Conservation (phyloP, 1,140 invertebrate species). For the Temnothorax curvispinosus region DNA sequence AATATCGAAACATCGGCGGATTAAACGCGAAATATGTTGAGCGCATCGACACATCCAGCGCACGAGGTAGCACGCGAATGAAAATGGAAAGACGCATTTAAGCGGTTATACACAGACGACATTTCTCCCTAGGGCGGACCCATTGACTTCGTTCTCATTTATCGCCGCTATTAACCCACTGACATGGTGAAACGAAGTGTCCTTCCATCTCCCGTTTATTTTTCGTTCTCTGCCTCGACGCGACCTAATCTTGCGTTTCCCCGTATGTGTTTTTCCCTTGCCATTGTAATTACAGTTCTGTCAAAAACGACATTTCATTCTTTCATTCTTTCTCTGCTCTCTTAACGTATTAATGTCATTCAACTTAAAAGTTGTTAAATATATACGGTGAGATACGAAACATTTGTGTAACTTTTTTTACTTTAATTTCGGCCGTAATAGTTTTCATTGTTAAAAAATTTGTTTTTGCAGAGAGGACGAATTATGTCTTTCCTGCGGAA, state of each 20-base stretch:
- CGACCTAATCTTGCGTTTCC: constrained; percentile 8
- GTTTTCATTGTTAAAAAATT: neutral
- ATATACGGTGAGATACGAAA: neutral
- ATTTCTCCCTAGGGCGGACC: constrained; percentile 27
- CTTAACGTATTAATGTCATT: neutral
- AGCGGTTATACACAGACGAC: constrained; percentile 34
- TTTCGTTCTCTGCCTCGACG: constrained; percentile 9
- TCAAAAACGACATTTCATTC: neutral
- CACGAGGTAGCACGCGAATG: constrained; percentile 4
- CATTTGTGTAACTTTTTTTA: neutral
- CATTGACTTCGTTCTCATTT: constrained; percentile 67
- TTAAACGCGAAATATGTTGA: neutral
- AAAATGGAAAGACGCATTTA: constrained; percentile 47
- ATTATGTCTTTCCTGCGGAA: neutral
- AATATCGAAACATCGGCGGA: constrained; percentile 5
- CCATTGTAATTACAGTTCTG: neutral
- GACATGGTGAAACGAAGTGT: constrained; percentile 58
- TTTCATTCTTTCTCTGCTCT: neutral
- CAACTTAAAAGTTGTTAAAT: neutral
- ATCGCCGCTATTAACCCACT: constrained; percentile 69
- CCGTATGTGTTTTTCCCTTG: neutral
- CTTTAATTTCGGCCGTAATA: neutral
- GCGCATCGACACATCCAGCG: neutral
- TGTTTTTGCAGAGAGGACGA: neutral
- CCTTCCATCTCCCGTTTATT: constrained; percentile 1